These are phyloP conservation scores for Tetramorium parvispinum DNA, from an alignment of 1,140 invertebrate species.

Conservation along the genomic window DNA sequence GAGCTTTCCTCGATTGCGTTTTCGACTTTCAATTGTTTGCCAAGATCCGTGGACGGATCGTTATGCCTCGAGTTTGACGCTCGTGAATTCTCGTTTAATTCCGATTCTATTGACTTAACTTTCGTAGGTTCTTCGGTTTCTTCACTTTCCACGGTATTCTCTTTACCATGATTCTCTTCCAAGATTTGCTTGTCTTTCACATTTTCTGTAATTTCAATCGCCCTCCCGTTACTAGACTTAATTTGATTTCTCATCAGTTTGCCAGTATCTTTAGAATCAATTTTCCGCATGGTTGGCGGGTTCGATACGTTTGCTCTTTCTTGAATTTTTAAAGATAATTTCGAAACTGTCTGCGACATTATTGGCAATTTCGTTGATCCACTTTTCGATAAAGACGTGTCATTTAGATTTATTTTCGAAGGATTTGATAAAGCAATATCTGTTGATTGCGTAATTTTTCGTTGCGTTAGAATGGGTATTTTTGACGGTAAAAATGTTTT, in stretches of 20 bases:
- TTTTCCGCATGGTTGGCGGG: background rate
- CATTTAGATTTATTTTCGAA: background rate
- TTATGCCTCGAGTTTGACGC: slow-evolving; percentile 8
- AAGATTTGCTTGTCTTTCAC: slow-evolving; percentile 11
- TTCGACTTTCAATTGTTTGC: slow-evolving; percentile 58
- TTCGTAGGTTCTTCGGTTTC: background rate
- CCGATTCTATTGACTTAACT: background rate
- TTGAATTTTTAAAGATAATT: slow-evolving; percentile 20
- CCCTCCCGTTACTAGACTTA: background rate
- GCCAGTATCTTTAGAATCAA: background rate
- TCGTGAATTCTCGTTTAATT: slow-evolving; percentile 45
- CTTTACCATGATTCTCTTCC: background rate
- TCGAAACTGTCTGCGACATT: slow-evolving; percentile 7
- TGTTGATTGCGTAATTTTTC: background rate
- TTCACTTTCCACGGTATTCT: background rate
- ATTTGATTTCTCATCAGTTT: background rate
- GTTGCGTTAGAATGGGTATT: slow-evolving; percentile 38
- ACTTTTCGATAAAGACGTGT: background rate
- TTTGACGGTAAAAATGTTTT: slow-evolving; percentile 29
- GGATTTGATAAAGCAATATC: background rate
- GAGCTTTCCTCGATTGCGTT: slow-evolving; percentile 57
- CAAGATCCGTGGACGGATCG: slow-evolving; percentile 60
- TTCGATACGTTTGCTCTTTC: background rate
- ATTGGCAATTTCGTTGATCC: slow-evolving; percentile 38
- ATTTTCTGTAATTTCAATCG: slow-evolving; percentile 40